A percentile compares a stretch with the other conserved stretches of the same genome.
phyloP scores from a whole-genome alignment of 2,888 invertebrate genomes.

The Pardosa pseudoannulata region DNA sequence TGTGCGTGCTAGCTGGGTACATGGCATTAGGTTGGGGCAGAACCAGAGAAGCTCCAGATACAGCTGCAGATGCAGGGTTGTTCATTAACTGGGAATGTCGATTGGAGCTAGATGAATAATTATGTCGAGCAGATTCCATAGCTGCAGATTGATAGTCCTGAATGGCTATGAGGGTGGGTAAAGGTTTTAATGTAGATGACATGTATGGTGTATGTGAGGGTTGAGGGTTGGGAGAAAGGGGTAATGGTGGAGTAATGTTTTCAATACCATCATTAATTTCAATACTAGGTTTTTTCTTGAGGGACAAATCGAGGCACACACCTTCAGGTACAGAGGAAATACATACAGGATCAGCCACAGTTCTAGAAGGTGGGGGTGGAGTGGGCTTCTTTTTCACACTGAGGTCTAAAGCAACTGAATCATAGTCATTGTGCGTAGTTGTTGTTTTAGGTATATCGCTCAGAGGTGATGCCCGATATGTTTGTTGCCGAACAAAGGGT shows the following conservation, averaged over 20 bases:
- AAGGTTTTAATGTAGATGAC: slow-evolving; percentile 40
- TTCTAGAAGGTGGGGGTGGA: slow-evolving; percentile 14
- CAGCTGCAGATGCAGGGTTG: slow-evolving; percentile 23
- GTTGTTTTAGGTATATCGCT: slow-evolving; percentile 60
- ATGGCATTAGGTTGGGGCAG: slow-evolving; percentile 30
- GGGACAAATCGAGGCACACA: slow-evolving; percentile 63
- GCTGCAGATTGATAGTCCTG: slow-evolving; percentile 46
- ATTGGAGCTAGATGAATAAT: slow-evolving; percentile 26
- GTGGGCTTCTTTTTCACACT: slow-evolving; percentile 73
- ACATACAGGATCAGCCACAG: slow-evolving; percentile 11
- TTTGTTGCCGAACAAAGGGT: slow-evolving; percentile 44
- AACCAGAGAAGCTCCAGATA: slow-evolving; percentile 37
- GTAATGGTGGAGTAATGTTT: slow-evolving; percentile 67
- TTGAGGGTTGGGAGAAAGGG: slow-evolving; percentile 44
- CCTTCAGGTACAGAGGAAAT: slow-evolving; percentile 36
- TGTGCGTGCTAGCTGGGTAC: slow-evolving; percentile 55
- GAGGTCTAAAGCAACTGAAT: slow-evolving; percentile 73
- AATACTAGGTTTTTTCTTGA: slow-evolving; percentile 50
- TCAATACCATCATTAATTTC: slow-evolving; percentile 59
- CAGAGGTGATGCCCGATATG: slow-evolving; percentile 52
- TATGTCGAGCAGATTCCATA: slow-evolving; percentile 36
- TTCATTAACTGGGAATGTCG: slow-evolving; percentile 30
- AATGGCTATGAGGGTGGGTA: slow-evolving; percentile 51
- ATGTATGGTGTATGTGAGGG: slow-evolving; percentile 24
- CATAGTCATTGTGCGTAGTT: slow-evolving; percentile 64